Evolutionary conservation across 2,888 invertebrate genomes (phyloP).

Genomic region (Philaethria dido): DNA sequence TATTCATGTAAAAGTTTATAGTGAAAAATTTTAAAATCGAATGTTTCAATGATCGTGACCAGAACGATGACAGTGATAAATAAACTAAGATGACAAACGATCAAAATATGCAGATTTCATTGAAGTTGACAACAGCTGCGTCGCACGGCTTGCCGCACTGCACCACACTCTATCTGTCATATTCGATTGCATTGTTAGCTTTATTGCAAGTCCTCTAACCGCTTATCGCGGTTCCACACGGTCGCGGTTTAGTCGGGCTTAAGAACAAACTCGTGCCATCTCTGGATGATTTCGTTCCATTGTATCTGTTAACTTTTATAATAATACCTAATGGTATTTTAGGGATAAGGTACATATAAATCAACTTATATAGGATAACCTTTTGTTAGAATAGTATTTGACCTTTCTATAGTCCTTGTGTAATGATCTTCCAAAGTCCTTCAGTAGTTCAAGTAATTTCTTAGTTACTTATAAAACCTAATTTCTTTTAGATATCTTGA

Average conservation of each 20-base stretch:
- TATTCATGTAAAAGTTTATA: neutral
- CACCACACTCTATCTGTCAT: constrained; percentile 33
- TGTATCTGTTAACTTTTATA: neutral
- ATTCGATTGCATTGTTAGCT: constrained; percentile 30
- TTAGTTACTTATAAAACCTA: neutral
- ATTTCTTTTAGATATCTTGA: neutral
- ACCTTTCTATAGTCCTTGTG: neutral
- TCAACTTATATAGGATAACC: neutral
- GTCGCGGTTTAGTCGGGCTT: constrained; percentile 13
- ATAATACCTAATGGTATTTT: neutral
- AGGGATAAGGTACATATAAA: neutral
- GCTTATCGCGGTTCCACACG: constrained; percentile 20
- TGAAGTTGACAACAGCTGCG: constrained; percentile 51
- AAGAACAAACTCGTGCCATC: constrained; percentile 16
- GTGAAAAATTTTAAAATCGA: constrained; percentile 14
- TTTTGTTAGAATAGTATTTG: neutral
- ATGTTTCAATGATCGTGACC: constrained; percentile 21
- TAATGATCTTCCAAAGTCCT: neutral
- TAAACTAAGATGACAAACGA: constrained; percentile 42
- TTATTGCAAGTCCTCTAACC: constrained; percentile 19
- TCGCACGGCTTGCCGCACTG: constrained; percentile 50
- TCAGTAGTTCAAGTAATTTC: neutral
- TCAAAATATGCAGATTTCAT: constrained; percentile 47
- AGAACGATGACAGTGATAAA: constrained; percentile 34
- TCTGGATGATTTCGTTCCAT: neutral